Conservation (phyloP, 2,113 vertebrate genomes). For the Menidia beryllina region DNA sequence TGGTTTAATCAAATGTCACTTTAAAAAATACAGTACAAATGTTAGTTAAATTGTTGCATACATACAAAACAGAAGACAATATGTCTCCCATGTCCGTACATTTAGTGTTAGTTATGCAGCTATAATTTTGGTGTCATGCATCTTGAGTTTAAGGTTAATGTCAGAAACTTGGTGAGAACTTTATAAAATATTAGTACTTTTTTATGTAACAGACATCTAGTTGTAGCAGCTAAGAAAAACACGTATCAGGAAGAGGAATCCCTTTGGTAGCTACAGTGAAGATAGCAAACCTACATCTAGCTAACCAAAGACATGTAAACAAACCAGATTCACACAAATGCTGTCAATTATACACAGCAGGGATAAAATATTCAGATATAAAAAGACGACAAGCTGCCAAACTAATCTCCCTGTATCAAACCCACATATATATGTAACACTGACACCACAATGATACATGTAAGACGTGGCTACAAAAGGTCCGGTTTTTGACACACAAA, state of each 20-base stretch:
- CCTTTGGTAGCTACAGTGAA: constrained; percentile 55
- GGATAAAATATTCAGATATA: too few relatives aligned
- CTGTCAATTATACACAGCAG: constrained; percentile 18
- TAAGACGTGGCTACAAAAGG: constrained; percentile 40
- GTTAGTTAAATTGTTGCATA: constrained; percentile 66
- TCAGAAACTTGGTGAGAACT: constrained; percentile 21
- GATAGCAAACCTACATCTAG: constrained; percentile 32
- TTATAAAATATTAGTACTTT: constrained; percentile 39
- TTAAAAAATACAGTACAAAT: constrained; percentile 21
- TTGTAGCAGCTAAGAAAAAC: constrained; percentile 59
- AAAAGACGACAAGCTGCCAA: constrained; percentile 29
- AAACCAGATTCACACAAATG: constrained; percentile 34
- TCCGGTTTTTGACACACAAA: constrained; percentile 30
- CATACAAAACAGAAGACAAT: constrained; percentile 29
- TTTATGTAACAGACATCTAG: constrained; percentile 56
- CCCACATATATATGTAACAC: constrained; percentile 49
- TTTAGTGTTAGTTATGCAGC: constrained; percentile 50
- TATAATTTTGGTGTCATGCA: constrained; percentile 41
- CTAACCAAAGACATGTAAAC: constrained; percentile 60
- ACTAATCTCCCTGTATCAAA: constrained; percentile 34
- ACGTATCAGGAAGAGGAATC: constrained; percentile 44
- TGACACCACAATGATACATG: constrained; percentile 23
- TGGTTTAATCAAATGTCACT: constrained; percentile 43
- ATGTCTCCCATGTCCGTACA: constrained; percentile 4
- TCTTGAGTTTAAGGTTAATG: constrained; percentile 9